Evolutionary conservation across 2,797 vertebrate species (phyloP).

Genomic region (Naso thynnoides): DNA sequence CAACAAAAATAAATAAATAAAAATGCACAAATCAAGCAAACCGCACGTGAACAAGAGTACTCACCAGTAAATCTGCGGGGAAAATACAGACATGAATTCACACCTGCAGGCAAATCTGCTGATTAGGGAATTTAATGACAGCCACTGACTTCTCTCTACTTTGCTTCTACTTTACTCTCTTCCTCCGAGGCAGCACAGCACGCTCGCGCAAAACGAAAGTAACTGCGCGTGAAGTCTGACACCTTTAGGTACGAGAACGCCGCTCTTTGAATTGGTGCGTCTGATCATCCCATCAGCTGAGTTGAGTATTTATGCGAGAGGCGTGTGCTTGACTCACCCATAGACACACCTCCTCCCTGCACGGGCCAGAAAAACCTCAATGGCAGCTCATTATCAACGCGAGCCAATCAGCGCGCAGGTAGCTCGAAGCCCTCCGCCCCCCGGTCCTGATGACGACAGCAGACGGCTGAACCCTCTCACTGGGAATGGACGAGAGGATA

Average conservation of each 20-base stretch:
- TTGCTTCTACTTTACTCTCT: neutral
- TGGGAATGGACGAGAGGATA: slow-evolving; percentile 59
- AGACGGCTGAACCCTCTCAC: slow-evolving; percentile 52
- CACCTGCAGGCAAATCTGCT: slow-evolving; percentile 73
- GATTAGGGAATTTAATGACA: slow-evolving; percentile 40
- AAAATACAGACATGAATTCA: slow-evolving; percentile 85
- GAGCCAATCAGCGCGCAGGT: slow-evolving; percentile 76
- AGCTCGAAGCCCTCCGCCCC: slow-evolving; percentile 2
- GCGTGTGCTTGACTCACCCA: slow-evolving; percentile 62
- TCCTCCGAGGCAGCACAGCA: neutral
- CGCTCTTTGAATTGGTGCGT: slow-evolving; percentile 40
- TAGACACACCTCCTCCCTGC: slow-evolving; percentile 69
- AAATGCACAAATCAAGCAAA: neutral
- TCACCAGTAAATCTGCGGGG: slow-evolving; percentile 81
- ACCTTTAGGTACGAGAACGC: neutral
- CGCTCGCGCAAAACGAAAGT: slow-evolving; percentile 40
- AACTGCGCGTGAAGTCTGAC: neutral
- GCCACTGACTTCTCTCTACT: slow-evolving; percentile 28
- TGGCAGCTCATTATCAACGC: slow-evolving; percentile 64
- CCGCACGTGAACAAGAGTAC: slow-evolving; percentile 42
- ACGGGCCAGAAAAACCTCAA: slow-evolving; percentile 75
- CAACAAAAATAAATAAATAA: neutral
- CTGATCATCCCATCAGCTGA: slow-evolving; percentile 39
- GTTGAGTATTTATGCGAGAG: slow-evolving; percentile 73
- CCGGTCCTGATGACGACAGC: slow-evolving; percentile 72